Evolutionary conservation across 2,888 invertebrate genomes (phyloP), one percentile per base, ranked within the genome.

Genomic region (Ennomos fuscantarius): DNA sequence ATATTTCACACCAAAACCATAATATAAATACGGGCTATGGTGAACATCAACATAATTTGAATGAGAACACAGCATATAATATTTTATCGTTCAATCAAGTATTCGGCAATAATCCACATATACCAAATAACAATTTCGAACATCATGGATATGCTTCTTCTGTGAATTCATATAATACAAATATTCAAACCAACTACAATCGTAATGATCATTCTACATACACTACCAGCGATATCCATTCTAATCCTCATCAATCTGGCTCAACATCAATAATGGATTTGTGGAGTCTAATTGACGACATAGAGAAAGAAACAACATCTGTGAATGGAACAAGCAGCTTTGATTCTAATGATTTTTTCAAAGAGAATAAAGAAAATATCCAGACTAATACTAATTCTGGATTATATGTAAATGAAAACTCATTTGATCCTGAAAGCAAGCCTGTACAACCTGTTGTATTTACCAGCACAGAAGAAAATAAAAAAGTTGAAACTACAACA

Each of bases 211-310:
- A 64, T 24, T 63, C 60, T 12, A 48, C 47, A 36, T 42, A 58
- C 39, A 35, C 48, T 10, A 60, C 48, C 40, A 62, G 46, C 42
- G 60, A 52, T 43, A 42, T 41, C 34, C 35, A 15, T 0, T 1
- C 11, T 8, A 2, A 31, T n/a, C 3, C 37, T 8, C 24, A 56
- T 13, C 32, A 47, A 39, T 44, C 49, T 8, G 62, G 61, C 24
- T 59, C 55, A 34, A 39, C 62, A 8, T 57, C 68, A 13, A 52
- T 79, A 58, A 59, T 49, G n/a, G 67, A 61, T 52, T 58, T 79
- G 32, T 79, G 79, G 79, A 49, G 67, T 55, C 72, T 76, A 65
- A 55, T 79, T 15, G 68, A 66, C 49, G 63, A 62, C 33, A 69
- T 73, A 15, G 73, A 76, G 51, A 69, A 74, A 41, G 50, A 66